Evolutionary conservation across 1,140 invertebrate genomes (phyloP), one percentile per base, ranked within the genome.

Genomic region (Chironomus tepperi): DNA sequence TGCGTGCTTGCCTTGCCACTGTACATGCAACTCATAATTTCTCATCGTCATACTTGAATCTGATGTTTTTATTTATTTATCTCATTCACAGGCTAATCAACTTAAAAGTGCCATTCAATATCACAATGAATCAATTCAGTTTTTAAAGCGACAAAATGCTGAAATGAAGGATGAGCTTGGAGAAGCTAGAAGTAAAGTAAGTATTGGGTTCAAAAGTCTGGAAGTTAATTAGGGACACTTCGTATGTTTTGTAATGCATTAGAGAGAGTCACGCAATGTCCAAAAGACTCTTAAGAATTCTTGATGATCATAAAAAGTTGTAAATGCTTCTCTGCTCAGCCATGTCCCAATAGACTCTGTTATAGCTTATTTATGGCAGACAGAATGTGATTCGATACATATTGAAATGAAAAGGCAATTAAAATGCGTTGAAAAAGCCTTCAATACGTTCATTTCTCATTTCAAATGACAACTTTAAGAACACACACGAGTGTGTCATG

Each of bases 41-140:
- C 8, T 12, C 47, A 15, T n/a, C 12, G 0, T 15, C 12, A 57
- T n/a, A 57, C 47, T 15, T n/a, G 47, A 57, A 34, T 2, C 47
- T 15, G 47, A 5, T 57, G n/a, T 57, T 57, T 57, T 57, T 70
- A 57, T 12, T n/a, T 19, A 19, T 21, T 7, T 70, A 21, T 70
- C 18, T 70, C 16, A 10, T 70, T 7, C 19, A 19, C 18, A 70
- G 65, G 65, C 19, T 18, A 18, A n/a, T 70, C 65, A 70, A 70
- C 65, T 70, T 19, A 70, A 70, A 70, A n/a, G 18, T 18, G 65
- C 65, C 9, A 70, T 70, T 19, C 65, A 70, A 21, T 19, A 10
- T 18, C 65, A 70, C 18, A 70, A 70, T 21, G 65, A 70, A 7
- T 70, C 65, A 16, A 70, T 70, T 70, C 65, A 70, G 18, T 70